Evolutionary conservation across 2,888 invertebrate genomes (phyloP).

Genomic region (Lycocerus yunnanus): DNA sequence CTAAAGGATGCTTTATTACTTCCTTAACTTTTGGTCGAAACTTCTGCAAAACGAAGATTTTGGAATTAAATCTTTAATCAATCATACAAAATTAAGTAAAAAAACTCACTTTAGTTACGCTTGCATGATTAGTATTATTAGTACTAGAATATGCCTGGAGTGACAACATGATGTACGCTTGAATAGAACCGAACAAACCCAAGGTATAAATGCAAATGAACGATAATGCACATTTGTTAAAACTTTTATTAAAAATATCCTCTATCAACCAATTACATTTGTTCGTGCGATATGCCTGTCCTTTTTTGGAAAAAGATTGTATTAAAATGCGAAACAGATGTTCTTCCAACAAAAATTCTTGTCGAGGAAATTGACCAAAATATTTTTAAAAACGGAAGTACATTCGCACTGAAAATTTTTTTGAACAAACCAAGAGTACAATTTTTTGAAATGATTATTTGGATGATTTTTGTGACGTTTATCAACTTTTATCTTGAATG

Average conservation of each 20-base stretch:
- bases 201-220: neutral
- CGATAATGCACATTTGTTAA: neutral
- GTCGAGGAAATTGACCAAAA: neutral
- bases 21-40: neutral
- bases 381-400: neutral
- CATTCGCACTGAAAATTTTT: too few species aligned
- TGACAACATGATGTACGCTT: neutral
- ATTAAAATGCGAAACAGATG: neutral
- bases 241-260: neutral
- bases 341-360: neutral
- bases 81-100: neutral
- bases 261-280: neutral
- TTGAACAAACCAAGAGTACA: too few species aligned
- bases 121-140: neutral
- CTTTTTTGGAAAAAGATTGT: neutral
- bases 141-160: neutral
- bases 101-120: neutral
- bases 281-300: neutral
- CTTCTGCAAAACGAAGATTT: neutral
- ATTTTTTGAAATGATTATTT: too few species aligned
- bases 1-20: constrained; percentile 82
- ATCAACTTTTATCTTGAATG: neutral
- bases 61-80: too few species aligned
- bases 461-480: too few species aligned
- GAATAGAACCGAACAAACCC: neutral